Conservation (phyloP, 2,797 vertebrate species). For the Podarcis lilfordi region DNA sequence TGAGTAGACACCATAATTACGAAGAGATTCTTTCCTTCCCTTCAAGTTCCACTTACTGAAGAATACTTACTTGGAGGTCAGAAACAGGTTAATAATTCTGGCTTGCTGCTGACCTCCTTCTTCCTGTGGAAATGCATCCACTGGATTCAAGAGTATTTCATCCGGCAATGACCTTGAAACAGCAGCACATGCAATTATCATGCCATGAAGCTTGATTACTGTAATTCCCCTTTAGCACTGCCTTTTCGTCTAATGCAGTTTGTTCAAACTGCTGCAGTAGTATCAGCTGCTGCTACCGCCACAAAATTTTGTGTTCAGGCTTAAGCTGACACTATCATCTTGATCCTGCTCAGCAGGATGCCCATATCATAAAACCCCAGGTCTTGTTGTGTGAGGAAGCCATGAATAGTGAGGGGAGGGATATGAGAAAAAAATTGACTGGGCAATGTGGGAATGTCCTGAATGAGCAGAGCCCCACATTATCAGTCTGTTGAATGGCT, state of each 20-base stretch:
- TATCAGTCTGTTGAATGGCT: not conserved
- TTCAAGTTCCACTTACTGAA: not conserved
- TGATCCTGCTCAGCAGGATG: not conserved
- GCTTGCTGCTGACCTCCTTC: conserved; percentile 20
- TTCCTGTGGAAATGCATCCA: conserved; percentile 13
- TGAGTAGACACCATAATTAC: not conserved
- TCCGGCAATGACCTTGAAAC: conserved; percentile 3
- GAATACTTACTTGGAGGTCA: conserved; percentile 11
- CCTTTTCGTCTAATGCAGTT: not conserved
- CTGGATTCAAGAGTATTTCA: conserved; percentile 28
- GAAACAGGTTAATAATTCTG: conserved; percentile 36
- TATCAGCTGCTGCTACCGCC: not conserved
- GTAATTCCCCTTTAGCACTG: conserved; percentile 25
- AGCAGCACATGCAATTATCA: conserved; percentile 29
- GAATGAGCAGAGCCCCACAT: not conserved
- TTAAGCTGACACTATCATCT: not conserved
- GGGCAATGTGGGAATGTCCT: no score
- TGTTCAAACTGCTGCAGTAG: conserved; percentile 3
- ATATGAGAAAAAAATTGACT: not conserved
- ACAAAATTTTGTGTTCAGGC: not conserved
- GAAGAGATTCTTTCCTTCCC: conserved; percentile 3
- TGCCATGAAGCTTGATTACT: conserved; percentile 4
- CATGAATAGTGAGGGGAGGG: not conserved
- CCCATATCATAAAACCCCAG: not conserved
- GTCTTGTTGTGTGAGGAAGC: not conserved